Evolutionary conservation across 2,113 vertebrate genomes (phyloP).

Genomic region (Delphinus delphis): DNA sequence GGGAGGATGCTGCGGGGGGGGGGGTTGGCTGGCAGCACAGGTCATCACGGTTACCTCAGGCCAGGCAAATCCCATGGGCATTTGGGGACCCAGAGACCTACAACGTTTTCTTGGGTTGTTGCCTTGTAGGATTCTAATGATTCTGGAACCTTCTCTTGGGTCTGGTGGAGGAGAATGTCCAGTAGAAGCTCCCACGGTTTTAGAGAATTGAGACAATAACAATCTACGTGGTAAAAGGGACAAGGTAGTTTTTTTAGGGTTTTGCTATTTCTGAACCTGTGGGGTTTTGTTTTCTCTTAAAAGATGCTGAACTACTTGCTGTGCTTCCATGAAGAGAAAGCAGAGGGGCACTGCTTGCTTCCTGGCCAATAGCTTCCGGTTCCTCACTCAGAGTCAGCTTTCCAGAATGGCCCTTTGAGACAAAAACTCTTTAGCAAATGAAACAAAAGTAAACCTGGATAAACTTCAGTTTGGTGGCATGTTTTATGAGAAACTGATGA

Average conservation of each 20-base stretch:
- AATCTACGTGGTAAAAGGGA: accelerated
- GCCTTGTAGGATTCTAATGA: background rate
- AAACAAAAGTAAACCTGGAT: background rate
- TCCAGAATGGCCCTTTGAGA: background rate
- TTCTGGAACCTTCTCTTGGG: background rate
- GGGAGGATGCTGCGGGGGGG: background rate
- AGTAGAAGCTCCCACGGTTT: accelerated
- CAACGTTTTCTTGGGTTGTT: background rate
- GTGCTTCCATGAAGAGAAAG: too few relatives aligned
- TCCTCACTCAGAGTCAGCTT: background rate
- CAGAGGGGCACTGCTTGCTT: background rate
- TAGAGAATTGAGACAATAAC: background rate
- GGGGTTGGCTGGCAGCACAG: background rate
- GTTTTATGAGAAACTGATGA: background rate
- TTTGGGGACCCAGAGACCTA: background rate
- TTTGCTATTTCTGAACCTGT: background rate
- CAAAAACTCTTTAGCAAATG: background rate
- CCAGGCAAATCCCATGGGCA: background rate
- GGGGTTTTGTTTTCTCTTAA: background rate
- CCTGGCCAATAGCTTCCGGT: too few relatives aligned
- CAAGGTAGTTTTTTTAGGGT: background rate
- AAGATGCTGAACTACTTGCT: background rate
- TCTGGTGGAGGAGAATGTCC: background rate
- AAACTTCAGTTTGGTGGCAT: background rate
- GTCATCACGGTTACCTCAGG: background rate